These are phyloP conservation scores for Ectemnius lituratus DNA, from an alignment of 2,888 invertebrate genomes.

Conservation along the genomic window DNA sequence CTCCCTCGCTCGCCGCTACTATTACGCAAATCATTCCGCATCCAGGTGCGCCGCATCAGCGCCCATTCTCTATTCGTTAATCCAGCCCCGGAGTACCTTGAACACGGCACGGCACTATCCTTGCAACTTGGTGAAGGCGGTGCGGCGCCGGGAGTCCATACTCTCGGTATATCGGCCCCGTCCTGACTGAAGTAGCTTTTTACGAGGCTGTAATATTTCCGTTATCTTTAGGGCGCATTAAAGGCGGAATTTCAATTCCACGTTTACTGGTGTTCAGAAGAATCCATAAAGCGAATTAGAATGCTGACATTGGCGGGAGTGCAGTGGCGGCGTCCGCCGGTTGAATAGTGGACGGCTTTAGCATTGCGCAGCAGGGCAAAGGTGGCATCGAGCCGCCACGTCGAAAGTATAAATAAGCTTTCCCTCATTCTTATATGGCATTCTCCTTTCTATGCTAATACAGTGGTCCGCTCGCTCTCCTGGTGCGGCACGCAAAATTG, in stretches of 20 bases:
- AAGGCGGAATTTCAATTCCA: constrained; percentile 3
- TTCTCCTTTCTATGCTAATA: constrained; percentile 52
- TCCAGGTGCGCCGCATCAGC: constrained; percentile 6
- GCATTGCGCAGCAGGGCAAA: background rate
- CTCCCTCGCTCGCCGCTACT: background rate
- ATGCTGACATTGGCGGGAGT: background rate
- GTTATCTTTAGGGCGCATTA: background rate
- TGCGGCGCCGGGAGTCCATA: no score
- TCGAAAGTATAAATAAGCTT: constrained; percentile 45
- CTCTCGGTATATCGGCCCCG: no score
- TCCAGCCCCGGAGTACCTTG: background rate
- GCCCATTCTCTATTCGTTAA: constrained; percentile 18
- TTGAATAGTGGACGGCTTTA: background rate
- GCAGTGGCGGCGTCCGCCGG: background rate
- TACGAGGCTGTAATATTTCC: constrained; percentile 8
- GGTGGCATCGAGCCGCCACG: background rate
- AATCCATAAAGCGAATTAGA: constrained; percentile 6
- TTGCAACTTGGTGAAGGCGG: background rate
- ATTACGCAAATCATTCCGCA: constrained; percentile 7
- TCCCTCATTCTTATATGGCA: constrained; percentile 27
- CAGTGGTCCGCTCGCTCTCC: constrained; percentile 34
- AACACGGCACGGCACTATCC: background rate
- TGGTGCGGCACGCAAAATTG: constrained; percentile 43
- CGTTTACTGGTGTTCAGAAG: background rate
- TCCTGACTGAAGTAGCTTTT: background rate